Evolutionary conservation across 2,113 vertebrate species (phyloP).

Genomic region (Protomyctophum bolini): DNA sequence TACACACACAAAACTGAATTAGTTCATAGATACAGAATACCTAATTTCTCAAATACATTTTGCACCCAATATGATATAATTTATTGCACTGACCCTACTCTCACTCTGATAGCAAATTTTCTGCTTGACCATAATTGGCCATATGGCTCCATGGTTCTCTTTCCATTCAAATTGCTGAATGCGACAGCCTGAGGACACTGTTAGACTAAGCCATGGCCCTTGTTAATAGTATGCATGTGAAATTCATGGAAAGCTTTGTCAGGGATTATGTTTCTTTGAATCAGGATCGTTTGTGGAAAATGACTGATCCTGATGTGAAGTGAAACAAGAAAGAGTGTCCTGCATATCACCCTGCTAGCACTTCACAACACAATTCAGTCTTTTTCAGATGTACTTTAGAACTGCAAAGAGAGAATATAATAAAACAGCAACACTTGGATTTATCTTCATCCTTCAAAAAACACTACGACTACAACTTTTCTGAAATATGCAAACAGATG

Average conservation of each 20-base stretch:
- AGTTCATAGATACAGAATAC: too few species aligned
- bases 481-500: conserved; percentile 23
- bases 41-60: too few species aligned
- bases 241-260: conserved; percentile 46
- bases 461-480: not conserved
- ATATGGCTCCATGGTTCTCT: conserved; percentile 12
- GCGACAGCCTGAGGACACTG: conserved; percentile 28
- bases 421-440: not conserved
- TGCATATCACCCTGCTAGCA: not conserved
- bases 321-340: conserved; percentile 19
- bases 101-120: not conserved
- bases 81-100: not conserved
- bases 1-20: too few species aligned
- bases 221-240: conserved; percentile 37
- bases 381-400: conserved; percentile 1
- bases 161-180: conserved; percentile 26
- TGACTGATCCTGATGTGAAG: conserved; percentile 26
- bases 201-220: conserved; percentile 20
- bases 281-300: conserved; percentile 19
- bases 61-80: too few species aligned
- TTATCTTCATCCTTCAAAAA: conserved; percentile 13
- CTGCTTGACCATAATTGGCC: conserved; percentile 16
- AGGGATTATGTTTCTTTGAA: conserved; percentile 42
- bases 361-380: conserved; percentile 1
- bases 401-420: not conserved